These are phyloP conservation scores for Craniophora ligustri DNA, from an alignment of 2,888 invertebrate genomes.

Conservation along the genomic window DNA sequence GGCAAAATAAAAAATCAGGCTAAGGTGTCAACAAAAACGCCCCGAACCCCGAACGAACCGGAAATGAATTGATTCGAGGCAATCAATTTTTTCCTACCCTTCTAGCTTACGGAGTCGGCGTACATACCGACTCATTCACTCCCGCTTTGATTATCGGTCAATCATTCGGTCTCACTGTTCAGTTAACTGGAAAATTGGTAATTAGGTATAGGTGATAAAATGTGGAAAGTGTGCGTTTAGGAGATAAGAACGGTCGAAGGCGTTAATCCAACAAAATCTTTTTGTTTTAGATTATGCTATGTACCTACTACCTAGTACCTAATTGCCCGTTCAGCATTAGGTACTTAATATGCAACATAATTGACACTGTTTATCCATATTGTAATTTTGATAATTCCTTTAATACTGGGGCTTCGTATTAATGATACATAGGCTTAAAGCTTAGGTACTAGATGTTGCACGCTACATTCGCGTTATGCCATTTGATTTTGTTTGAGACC, in stretches of 20 bases:
- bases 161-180: slow-evolving; percentile 84
- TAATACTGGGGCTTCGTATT: too few species aligned
- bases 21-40: slow-evolving; percentile 79
- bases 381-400: too few species aligned
- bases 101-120: slow-evolving; percentile 22
- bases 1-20: slow-evolving; percentile 65
- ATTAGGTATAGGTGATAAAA: slow-evolving; percentile 83
- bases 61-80: slow-evolving; percentile 83
- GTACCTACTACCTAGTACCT: too few species aligned
- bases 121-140: slow-evolving; percentile 72
- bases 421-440: too few species aligned
- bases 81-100: slow-evolving; percentile 81
- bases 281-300: too few species aligned
- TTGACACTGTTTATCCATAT: too few species aligned
- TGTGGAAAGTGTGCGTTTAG: slow-evolving; percentile 59
- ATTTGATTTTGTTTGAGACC: too few species aligned
- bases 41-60: slow-evolving; percentile 59
- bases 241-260: slow-evolving; percentile 52
- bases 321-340: too few species aligned
- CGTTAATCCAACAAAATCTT: slow-evolving; percentile 1
- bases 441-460: too few species aligned
- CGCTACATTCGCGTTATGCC: too few species aligned
- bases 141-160: slow-evolving; percentile 82
- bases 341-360: too few species aligned
- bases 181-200: slow-evolving; percentile 87